Conservation (phyloP, 2,888 invertebrate species). For the Drosophila algonquin region DNA sequence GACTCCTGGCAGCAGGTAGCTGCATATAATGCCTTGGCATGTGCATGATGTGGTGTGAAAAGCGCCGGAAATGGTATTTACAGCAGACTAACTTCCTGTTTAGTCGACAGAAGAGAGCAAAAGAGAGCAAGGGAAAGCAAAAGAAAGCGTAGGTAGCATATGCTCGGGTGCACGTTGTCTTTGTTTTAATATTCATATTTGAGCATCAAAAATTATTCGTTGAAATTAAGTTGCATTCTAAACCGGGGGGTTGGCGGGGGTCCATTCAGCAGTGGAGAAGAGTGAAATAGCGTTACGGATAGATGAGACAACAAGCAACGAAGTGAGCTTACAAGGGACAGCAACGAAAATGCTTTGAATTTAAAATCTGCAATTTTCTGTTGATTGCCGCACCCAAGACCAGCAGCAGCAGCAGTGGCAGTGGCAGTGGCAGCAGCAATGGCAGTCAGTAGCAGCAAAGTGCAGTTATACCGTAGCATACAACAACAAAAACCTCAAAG, state of each 20-base stretch:
- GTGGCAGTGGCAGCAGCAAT: slow-evolving; percentile 14
- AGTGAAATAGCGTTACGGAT: not conserved
- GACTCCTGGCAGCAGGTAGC: slow-evolving; percentile 38
- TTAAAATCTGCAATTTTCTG: slow-evolving; percentile 81
- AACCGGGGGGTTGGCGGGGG: not conserved
- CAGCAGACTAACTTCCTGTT: slow-evolving; percentile 54
- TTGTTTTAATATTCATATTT: slow-evolving; percentile 79
- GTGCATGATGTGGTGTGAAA: slow-evolving; percentile 45
- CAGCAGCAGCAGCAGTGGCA: slow-evolving; percentile 20
- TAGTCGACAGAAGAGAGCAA: not conserved
- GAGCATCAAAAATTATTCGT: slow-evolving; percentile 76
- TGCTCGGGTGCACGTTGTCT: slow-evolving; percentile 55
- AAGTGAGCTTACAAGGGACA: slow-evolving; percentile 66
- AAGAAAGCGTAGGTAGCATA: slow-evolving; percentile 53
- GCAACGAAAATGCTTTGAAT: slow-evolving; percentile 76
- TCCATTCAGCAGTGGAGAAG: not conserved
- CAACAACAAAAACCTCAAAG: slow-evolving; percentile 62
- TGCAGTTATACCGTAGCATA: slow-evolving; percentile 66
- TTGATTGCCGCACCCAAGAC: slow-evolving; percentile 73
- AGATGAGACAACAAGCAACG: slow-evolving; percentile 18
- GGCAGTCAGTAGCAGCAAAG: slow-evolving; percentile 45
- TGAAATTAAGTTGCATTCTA: slow-evolving; percentile 73
- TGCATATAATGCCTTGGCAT: slow-evolving; percentile 35
- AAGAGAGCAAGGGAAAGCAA: not conserved
- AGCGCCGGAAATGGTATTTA: slow-evolving; percentile 67